Percentiles rank a stretch among this genome's conserved stretches.
phyloP scores from a whole-genome alignment of 2,797 vertebrate species.

The Sciurus vulgaris region DNA sequence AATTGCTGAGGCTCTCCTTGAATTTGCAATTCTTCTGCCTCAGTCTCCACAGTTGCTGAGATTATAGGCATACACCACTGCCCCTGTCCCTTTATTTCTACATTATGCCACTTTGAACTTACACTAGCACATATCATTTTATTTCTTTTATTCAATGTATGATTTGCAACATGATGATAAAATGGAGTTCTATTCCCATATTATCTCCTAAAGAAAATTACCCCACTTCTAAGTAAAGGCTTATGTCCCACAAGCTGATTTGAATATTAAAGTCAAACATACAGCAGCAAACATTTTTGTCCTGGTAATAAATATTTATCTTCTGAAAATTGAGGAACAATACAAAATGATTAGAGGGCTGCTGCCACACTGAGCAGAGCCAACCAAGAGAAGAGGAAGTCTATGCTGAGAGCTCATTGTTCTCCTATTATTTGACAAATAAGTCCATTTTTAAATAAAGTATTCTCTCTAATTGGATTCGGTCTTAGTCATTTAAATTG shows the following conservation, averaged over 20 bases:
- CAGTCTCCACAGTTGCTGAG: too few relatives aligned
- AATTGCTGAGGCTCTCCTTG: too few relatives aligned
- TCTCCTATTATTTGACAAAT: too few relatives aligned
- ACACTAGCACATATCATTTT: not conserved
- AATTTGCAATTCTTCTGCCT: too few relatives aligned
- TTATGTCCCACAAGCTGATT: not conserved
- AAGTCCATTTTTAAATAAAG: too few relatives aligned
- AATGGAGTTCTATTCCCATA: not conserved
- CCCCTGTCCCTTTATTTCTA: not conserved
- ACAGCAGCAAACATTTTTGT: not conserved
- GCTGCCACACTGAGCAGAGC: fast-evolving
- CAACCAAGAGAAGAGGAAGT: not conserved
- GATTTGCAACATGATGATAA: not conserved
- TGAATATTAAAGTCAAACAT: not conserved
- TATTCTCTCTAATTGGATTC: too few relatives aligned
- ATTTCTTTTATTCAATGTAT: not conserved
- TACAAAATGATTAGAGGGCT: not conserved
- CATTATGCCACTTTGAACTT: not conserved
- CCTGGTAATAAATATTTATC: not conserved
- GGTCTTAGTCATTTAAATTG: too few relatives aligned
- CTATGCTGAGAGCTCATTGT: too few relatives aligned
- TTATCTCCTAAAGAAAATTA: not conserved
- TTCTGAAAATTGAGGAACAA: not conserved
- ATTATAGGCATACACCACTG: too few relatives aligned
- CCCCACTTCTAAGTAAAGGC: not conserved